Conservation (phyloP, 2,113 vertebrate species). For the Ciconia stormi region DNA sequence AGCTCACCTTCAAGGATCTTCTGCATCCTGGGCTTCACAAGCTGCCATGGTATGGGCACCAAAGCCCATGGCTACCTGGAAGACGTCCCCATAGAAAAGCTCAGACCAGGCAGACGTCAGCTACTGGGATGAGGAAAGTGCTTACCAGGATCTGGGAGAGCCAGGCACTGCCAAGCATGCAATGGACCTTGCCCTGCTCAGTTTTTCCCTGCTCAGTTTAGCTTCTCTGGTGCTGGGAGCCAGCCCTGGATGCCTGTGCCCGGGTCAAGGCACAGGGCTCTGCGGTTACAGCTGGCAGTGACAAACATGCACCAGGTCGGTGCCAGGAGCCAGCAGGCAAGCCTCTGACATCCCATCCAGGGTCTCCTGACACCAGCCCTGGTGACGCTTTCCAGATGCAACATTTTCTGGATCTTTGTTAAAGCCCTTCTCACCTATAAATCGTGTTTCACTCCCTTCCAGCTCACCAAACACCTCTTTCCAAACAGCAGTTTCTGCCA, state of each 20-base stretch:
- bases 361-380: neutral
- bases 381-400: neutral
- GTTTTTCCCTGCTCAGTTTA: neutral
- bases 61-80: neutral
- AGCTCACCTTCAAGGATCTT: neutral
- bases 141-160: neutral
- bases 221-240: neutral
- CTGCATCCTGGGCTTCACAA: neutral
- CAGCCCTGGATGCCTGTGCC: neutral
- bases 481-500: neutral
- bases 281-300: neutral
- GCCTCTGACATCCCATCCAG: neutral
- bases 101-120: neutral
- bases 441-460: neutral
- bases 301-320: neutral
- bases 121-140: neutral
- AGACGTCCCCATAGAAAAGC: neutral
- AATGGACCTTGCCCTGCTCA: neutral
- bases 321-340: neutral
- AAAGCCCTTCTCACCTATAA: neutral
- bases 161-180: neutral
- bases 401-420: neutral
- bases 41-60: neutral
- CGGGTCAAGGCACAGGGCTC: neutral
- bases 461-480: neutral